phyloP scores from a whole-genome alignment of 2,797 vertebrate species.

The Dendrocincla tyrannina region DNA sequence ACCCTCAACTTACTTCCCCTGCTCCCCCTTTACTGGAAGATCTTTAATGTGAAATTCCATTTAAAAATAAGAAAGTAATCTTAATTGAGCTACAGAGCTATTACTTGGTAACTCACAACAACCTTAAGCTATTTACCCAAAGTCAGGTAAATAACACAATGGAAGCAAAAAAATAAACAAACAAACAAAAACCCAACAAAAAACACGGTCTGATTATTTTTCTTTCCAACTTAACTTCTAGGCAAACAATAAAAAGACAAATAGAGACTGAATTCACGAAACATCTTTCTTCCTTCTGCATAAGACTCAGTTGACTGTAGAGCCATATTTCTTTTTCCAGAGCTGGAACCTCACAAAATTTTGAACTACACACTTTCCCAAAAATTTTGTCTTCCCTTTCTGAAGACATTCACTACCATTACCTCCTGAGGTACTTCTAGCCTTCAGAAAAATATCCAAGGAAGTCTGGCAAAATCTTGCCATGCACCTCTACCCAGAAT shows the following conservation, averaged over 20 bases:
- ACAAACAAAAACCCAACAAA: not conserved
- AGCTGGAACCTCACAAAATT: not conserved
- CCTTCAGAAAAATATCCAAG: not conserved
- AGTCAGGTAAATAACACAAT: not conserved
- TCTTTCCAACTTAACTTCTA: not conserved
- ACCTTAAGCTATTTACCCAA: not conserved
- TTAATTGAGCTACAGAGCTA: not conserved
- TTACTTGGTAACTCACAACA: not conserved
- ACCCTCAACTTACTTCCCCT: not conserved
- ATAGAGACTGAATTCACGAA: not conserved
- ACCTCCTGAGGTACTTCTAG: not conserved
- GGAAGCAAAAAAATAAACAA: not conserved
- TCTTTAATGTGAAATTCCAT: not conserved
- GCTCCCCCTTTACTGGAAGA: not conserved
- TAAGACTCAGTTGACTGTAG: not conserved
- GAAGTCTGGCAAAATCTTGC: not conserved
- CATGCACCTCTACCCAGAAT: not conserved
- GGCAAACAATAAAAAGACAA: not conserved
- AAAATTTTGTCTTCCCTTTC: not conserved
- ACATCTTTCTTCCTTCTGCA: not conserved
- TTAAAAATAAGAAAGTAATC: not conserved
- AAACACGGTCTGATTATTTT: not conserved
- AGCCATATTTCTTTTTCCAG: fast-evolving
- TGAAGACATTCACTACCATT: not conserved
- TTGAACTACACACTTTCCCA: not conserved